These are phyloP conservation scores for Brachyptera putata DNA, from an alignment of 2,888 invertebrate genomes.

Conservation along the genomic window DNA sequence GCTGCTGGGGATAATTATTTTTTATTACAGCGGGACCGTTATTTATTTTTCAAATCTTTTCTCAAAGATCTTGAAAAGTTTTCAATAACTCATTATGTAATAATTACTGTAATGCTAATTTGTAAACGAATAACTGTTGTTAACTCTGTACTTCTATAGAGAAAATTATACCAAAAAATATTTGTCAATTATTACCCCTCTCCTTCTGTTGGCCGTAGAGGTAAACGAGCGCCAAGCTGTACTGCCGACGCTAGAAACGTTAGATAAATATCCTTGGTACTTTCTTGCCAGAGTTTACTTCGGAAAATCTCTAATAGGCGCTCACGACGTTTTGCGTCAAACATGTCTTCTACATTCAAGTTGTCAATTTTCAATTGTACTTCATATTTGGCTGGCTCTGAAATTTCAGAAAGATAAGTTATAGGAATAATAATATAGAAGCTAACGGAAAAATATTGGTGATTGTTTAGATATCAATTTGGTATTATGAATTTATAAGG, in stretches of 20 bases:
- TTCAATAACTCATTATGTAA: no score
- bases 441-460: no score
- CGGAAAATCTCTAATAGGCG: slow-evolving; percentile 71
- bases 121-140: no score
- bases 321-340: slow-evolving; percentile 67
- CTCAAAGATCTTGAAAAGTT: no score
- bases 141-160: no score
- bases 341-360: slow-evolving; percentile 81
- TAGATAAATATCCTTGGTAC: slow-evolving; percentile 68
- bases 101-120: no score
- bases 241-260: slow-evolving; percentile 83
- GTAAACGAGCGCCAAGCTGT: slow-evolving; percentile 77
- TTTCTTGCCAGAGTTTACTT: slow-evolving; percentile 72
- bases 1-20: no score
- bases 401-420: slow-evolving; percentile 27
- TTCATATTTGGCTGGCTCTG: slow-evolving; percentile 65
- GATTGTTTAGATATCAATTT: no score
- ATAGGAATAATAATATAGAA: neutral
- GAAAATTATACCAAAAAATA: neutral
- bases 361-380: slow-evolving; percentile 87
- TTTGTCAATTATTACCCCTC: slow-evolving; percentile 63
- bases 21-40: no score
- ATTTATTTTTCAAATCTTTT: no score
- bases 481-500: no score
- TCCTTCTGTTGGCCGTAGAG: slow-evolving; percentile 75